These are phyloP conservation scores for Gorsachius goisagi DNA, from an alignment of 2,113 vertebrate genomes.

Conservation along the genomic window DNA sequence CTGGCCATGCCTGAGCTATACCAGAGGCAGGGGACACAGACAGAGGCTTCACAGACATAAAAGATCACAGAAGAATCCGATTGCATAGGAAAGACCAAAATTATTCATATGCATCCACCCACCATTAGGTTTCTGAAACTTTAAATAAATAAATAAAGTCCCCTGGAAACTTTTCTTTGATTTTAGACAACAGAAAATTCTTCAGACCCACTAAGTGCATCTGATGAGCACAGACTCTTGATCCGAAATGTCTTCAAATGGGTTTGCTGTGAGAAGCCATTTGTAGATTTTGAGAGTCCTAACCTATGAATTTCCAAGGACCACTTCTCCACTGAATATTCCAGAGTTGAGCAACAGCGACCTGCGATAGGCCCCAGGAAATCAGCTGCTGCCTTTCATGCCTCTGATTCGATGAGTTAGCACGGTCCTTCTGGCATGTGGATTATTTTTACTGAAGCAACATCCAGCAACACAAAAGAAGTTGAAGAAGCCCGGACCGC, in stretches of 20 bases:
- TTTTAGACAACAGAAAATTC: not conserved
- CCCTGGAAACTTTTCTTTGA: not conserved
- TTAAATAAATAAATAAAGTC: not conserved
- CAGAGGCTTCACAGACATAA: not conserved
- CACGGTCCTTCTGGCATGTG: not conserved
- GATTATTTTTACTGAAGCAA: conserved; percentile 44
- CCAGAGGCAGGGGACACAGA: not conserved
- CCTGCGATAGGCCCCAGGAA: conserved; percentile 14
- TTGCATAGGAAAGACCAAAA: not conserved
- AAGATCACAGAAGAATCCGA: not conserved
- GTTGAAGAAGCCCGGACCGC: not conserved
- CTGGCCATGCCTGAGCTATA: not conserved
- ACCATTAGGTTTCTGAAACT: not conserved
- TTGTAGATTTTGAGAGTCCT: conserved; percentile 29
- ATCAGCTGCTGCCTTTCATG: conserved; percentile 40
- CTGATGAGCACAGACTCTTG: not conserved
- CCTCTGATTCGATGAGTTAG: conserved; percentile 45
- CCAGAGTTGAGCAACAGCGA: conserved; percentile 3
- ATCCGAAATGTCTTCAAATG: not conserved
- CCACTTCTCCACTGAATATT: conserved; percentile 5
- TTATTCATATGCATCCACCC: not conserved
- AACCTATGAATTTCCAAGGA: not conserved
- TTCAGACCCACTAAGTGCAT: not conserved
- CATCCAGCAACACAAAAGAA: conserved; percentile 39
- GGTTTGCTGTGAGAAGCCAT: not conserved